Percentiles rank a stretch among this genome's conserved stretches.
Evolutionary conservation across 2,797 vertebrate genomes (phyloP).

Genomic region (Myotis daubentonii): DNA sequence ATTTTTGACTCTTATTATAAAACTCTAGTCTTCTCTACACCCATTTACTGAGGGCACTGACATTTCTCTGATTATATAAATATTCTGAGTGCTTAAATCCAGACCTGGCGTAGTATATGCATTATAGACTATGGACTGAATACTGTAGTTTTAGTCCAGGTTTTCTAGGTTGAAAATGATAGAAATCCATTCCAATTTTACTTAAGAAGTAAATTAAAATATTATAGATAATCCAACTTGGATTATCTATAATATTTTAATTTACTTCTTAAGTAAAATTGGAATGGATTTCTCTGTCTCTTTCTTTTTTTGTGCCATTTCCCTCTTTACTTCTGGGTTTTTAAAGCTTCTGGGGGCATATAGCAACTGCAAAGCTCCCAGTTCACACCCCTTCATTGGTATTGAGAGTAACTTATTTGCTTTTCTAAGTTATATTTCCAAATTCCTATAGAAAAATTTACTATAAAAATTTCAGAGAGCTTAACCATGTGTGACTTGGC

Average conservation of each 20-base stretch:
- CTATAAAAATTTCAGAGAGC: neutral
- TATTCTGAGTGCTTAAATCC: neutral
- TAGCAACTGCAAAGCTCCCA: neutral
- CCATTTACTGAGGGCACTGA: neutral
- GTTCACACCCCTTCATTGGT: neutral
- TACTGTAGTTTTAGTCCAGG: neutral
- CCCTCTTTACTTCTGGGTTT: neutral
- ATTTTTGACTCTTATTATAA: neutral
- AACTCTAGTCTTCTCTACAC: neutral
- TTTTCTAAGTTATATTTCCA: neutral
- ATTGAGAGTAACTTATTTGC: neutral
- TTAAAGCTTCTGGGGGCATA: neutral
- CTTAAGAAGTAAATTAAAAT: neutral
- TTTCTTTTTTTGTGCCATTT: rapidly evolving
- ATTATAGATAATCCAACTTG: neutral
- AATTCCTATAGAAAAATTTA: neutral
- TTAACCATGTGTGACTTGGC: neutral
- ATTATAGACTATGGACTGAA: neutral
- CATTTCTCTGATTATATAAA: neutral
- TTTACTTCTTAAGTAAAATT: neutral
- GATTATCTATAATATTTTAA: neutral
- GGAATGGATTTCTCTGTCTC: neutral
- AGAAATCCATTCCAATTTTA: neutral
- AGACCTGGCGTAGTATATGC: rapidly evolving
- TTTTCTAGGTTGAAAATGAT: neutral